Evolutionary conservation across 2,888 invertebrate species (phyloP), one percentile per base, ranked within the genome.

Genomic region (Coenonympha arcania): DNA sequence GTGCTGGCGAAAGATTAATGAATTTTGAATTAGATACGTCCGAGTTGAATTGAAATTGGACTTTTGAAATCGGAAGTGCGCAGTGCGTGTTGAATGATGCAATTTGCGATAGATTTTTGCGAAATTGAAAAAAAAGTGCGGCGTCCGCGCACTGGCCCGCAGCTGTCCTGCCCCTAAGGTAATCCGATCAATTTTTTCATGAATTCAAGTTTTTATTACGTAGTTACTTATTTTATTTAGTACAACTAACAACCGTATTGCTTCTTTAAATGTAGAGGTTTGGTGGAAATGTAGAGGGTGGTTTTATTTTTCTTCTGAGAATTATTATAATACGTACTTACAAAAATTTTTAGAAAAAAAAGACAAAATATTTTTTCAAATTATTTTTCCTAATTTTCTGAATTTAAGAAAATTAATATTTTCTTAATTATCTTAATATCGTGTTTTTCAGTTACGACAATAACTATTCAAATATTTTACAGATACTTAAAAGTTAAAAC

Each of bases 1-100:
- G 62, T 64, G 65, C 66, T 60, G 63, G 60, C 52, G 59, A 52
- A 75, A 84, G 85, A 86, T 85, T 86, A 84, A 86, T 86, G 86
- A 81, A 76, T 76, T 73, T 72, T 69, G 69, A 78, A 85, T 86
- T 85, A 79, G 83, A 76, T 71, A 78, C 83, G 83, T 81, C 78
- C 77, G 76, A 79, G 77, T 74, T 69, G 74, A 78, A 83, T 73
- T 72, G 69, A 78, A 82, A 81, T 82, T 83, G 78, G 75, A 79
- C 76, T 76, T 73, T 71, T 66, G 62, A 70, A 74, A 80, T 84
- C 82, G 85, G 86, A 85, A 86, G 82, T 85, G 69, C 69, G 69
- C 67, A 69, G 66, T 68, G 73, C 69, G 65, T 69, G 68, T 65
- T 76, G 74, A 83, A 81, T 81, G 68, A 71, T 69, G 72, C 75